Base-by-base conservation (phyloP, 1,140 invertebrate species). In the Tribolium madens region DNA sequence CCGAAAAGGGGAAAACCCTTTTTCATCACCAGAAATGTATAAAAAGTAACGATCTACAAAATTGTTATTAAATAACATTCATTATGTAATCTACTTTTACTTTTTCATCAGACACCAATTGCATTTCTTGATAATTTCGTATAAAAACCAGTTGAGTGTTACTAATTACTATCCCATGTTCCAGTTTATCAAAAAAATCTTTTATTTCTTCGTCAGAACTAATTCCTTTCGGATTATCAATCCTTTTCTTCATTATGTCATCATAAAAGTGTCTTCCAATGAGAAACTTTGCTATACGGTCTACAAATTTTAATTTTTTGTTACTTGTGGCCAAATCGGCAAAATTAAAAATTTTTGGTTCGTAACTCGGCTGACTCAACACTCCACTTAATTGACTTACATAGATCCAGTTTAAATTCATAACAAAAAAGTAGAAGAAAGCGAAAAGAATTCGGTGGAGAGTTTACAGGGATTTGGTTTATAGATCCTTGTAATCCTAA, bases 341-440 rank as follows among this genome's bases (percentile, higher is more conserved):
- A 6, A 64, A 33, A 0, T 9, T 64, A 6, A 12, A 10, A n/a
- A 64, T 64, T 64, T 64, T 64, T 4, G 57, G 57, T 64, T 64
- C 57, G 57, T 33, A 64, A 14, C 26, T 64, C 3, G 57, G 57
- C n/a, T 33, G 14, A 2, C 18, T 64, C 12, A 64, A 33, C 9
- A 64, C 26, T 12, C 57, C 26, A 15, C 57, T 64, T 4, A 64
- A 13, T 12, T 64, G 10, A 14, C 57, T 33, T 12, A 64, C 9
- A n/a, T 64, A 64, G 6, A 31, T 13, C 57, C 57, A 64, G 12
- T 33, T 33, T 26, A 64, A 33, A 33, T 31, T 33, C 21, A 14
- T 64, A 3, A 33, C 1, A 1, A 3, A 64, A 1, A 31, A 64
- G 14, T 36, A 12, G 31, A 33, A 64, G 18, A 15, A 33, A 12